These are phyloP conservation scores for Drosophila tsacasi DNA, from an alignment of 1,140 invertebrate genomes.

Conservation along the genomic window DNA sequence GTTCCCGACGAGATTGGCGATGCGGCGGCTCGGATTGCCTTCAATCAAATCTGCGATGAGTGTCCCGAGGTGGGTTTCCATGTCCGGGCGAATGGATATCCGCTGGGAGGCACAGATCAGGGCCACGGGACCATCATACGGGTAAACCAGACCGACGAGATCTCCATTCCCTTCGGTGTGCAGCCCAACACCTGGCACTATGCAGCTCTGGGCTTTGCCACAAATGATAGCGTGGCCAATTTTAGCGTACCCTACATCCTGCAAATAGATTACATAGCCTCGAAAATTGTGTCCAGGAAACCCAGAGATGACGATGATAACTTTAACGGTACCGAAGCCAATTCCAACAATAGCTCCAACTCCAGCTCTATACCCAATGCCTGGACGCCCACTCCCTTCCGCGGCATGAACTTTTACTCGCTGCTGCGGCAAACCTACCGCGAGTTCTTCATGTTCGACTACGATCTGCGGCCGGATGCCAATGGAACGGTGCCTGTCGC, in stretches of 20 bases:
- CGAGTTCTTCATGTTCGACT: slow-evolving; percentile 90
- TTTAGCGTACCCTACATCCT: slow-evolving; percentile 49
- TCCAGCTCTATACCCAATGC: slow-evolving; percentile 48
- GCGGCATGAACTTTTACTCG: slow-evolving; percentile 85
- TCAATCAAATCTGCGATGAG: slow-evolving; percentile 59
- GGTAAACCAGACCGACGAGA: slow-evolving; percentile 71
- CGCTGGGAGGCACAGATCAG: slow-evolving; percentile 47
- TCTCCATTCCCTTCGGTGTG: slow-evolving; percentile 86
- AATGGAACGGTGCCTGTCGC: slow-evolving; percentile 87
- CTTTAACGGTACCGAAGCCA: neutral
- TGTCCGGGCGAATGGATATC: slow-evolving; percentile 74
- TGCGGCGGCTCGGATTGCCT: slow-evolving; percentile 64
- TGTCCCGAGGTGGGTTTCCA: slow-evolving; percentile 74
- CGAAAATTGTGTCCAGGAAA: slow-evolving; percentile 11
- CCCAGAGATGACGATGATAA: neutral
- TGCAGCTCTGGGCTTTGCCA: slow-evolving; percentile 84
- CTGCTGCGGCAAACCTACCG: slow-evolving; percentile 89
- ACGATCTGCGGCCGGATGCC: slow-evolving; percentile 87
- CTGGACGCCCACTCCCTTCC: slow-evolving; percentile 64
- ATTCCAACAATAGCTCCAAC: neutral
- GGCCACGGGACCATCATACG: slow-evolving; percentile 68
- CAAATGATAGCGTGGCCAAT: neutral
- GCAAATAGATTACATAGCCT: slow-evolving; percentile 58
- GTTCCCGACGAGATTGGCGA: slow-evolving; percentile 77
- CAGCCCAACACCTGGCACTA: slow-evolving; percentile 88